Conservation (phyloP, 2,797 vertebrate genomes). For the Lacerta viridis region DNA sequence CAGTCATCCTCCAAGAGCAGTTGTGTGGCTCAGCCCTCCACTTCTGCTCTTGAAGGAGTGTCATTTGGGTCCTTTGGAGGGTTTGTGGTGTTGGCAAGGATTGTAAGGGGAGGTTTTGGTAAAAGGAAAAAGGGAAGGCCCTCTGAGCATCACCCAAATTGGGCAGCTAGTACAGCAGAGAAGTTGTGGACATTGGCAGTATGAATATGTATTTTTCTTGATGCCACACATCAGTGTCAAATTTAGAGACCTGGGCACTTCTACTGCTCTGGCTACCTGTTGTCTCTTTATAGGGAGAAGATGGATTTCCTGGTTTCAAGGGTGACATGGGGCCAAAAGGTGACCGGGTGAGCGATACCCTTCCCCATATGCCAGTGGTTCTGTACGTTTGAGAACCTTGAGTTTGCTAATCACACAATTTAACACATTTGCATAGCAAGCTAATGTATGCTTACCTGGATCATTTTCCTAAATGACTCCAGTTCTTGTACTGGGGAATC, state of each 20-base stretch:
- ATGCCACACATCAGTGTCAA: background rate
- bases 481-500: background rate
- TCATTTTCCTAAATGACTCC: background rate
- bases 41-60: background rate
- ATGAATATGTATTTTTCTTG: background rate
- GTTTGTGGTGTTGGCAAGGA: background rate
- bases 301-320: constrained; percentile 92
- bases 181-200: background rate
- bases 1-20: background rate
- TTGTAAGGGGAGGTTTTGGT: background rate
- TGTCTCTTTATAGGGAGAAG: constrained; percentile 86
- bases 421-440: too few relatives aligned
- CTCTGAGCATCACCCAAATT: background rate
- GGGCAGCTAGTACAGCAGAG: background rate
- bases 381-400: background rate
- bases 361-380: background rate
- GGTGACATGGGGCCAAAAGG: constrained; percentile 90
- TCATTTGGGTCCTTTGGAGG: background rate
- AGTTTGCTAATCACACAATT: background rate
- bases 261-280: background rate
- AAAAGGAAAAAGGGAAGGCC: background rate
- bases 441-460: background rate
- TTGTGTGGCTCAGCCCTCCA: background rate
- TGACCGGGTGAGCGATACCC: constrained; percentile 83
- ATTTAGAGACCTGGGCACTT: background rate